Evolutionary conservation across 2,113 vertebrate species (phyloP).

Genomic region (Paracanthobrama guichenoti): DNA sequence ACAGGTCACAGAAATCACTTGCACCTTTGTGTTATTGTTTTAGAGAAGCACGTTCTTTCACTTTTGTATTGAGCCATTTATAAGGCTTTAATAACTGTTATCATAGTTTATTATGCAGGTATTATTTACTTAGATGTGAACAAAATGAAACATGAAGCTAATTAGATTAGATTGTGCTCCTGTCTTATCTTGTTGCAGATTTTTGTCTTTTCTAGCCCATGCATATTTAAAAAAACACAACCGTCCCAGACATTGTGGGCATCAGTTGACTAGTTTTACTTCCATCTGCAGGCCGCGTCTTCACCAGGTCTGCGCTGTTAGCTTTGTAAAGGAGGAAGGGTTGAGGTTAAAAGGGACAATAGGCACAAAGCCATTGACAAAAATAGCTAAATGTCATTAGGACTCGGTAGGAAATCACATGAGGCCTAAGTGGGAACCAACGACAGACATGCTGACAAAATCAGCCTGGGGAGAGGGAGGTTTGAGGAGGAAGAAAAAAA

Average conservation of each 20-base stretch:
- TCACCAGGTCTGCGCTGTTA: conserved; percentile 20
- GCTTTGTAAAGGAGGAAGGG: conserved; percentile 45
- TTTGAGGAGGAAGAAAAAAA: conserved; percentile 8
- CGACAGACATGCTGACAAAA: conserved; percentile 60
- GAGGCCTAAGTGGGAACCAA: conserved; percentile 57
- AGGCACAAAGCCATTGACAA: conserved; percentile 49
- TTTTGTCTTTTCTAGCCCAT: not conserved
- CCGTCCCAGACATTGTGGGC: conserved; percentile 19
- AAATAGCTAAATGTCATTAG: conserved; percentile 60
- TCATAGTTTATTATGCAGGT: conserved; percentile 23
- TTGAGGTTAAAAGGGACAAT: conserved; percentile 54
- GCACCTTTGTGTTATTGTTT: conserved; percentile 8
- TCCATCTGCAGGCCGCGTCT: conserved; percentile 40
- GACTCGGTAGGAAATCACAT: conserved; percentile 62
- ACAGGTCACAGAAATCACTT: not conserved
- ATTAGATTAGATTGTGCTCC: conserved; percentile 18
- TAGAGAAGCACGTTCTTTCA: conserved; percentile 7
- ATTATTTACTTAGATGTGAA: conserved; percentile 5
- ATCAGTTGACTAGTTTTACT: conserved; percentile 55
- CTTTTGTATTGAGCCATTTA: not conserved
- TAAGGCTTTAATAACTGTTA: conserved; percentile 1
- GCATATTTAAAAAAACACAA: not conserved
- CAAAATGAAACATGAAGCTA: conserved; percentile 13
- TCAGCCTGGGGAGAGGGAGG: conserved; percentile 52
- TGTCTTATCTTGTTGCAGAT: conserved; percentile 34